Conservation (phyloP, 2,888 invertebrate genomes). For the Oithona nana region DNA sequence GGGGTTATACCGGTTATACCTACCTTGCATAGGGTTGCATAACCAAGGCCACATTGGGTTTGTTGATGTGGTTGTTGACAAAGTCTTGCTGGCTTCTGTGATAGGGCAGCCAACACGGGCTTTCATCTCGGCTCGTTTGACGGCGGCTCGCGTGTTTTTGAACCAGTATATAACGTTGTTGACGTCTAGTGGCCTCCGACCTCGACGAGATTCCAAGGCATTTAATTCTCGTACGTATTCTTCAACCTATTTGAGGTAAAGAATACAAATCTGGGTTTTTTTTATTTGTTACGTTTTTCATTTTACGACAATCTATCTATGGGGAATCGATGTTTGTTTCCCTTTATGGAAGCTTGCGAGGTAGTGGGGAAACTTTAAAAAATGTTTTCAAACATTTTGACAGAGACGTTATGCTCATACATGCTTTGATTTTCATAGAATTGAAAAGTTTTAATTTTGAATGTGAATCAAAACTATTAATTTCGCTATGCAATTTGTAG, state of each 20-base stretch:
- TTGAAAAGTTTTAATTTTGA: no score
- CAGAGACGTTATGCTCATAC: no score
- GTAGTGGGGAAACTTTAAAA: no score
- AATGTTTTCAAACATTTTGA: no score
- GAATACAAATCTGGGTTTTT: background rate
- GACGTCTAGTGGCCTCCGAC: conserved; percentile 78
- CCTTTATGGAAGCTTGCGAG: no score
- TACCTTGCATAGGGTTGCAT: background rate
- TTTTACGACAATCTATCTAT: no score
- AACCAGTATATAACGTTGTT: conserved; percentile 96
- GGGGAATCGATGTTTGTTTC: no score
- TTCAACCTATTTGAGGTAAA: conserved; percentile 7
- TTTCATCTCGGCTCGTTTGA: conserved; percentile 58
- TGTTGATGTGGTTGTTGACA: conserved; percentile 32
- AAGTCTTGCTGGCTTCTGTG: background rate
- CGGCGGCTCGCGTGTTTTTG: conserved; percentile 88
- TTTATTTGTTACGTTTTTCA: no score
- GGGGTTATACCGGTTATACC: no score
- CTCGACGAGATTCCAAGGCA: conserved; percentile 69
- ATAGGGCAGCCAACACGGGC: background rate
- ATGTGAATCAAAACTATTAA: no score
- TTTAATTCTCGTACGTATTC: conserved; percentile 83
- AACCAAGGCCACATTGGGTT: conserved; percentile 19
- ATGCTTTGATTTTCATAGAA: no score
- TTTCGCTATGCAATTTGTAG: no score